These are phyloP conservation scores for Canis aureus DNA, from an alignment of 2,113 vertebrate genomes.

Conservation along the genomic window DNA sequence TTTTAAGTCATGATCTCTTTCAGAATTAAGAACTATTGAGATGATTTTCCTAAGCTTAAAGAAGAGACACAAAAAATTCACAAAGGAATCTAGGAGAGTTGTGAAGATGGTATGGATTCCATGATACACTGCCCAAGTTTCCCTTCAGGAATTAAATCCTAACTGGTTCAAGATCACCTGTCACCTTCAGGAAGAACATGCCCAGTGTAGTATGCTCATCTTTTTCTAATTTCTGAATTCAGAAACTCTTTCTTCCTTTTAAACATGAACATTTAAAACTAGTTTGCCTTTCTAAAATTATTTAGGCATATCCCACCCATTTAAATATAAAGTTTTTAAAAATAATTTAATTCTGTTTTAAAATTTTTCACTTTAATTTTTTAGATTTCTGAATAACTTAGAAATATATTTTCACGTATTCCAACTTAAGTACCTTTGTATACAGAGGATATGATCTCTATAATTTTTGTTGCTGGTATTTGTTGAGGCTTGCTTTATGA, in stretches of 20 bases:
- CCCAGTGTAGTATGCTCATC: not conserved
- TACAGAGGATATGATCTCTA: not conserved
- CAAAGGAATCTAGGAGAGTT: not conserved
- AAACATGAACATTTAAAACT: not conserved
- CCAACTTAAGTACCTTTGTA: not conserved
- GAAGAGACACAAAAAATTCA: not conserved
- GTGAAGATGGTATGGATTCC: not conserved
- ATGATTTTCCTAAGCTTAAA: not conserved
- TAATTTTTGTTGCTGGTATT: not conserved
- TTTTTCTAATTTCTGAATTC: not conserved
- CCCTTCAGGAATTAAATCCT: not conserved
- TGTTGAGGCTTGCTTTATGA: not conserved
- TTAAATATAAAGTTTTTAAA: not conserved
- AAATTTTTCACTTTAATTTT: not conserved
- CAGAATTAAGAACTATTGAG: not conserved
- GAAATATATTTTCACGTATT: not conserved
- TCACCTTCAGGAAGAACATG: not conserved
- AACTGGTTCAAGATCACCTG: not conserved
- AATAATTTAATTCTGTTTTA: not conserved
- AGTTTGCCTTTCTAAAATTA: not conserved
- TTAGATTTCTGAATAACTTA: not conserved
- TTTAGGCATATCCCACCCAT: not conserved
- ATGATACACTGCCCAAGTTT: not conserved
- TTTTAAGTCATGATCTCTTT: not conserved
- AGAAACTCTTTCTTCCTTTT: not conserved